Evolutionary conservation across 2,797 vertebrate species (phyloP).

Genomic region (Alauda arvensis): DNA sequence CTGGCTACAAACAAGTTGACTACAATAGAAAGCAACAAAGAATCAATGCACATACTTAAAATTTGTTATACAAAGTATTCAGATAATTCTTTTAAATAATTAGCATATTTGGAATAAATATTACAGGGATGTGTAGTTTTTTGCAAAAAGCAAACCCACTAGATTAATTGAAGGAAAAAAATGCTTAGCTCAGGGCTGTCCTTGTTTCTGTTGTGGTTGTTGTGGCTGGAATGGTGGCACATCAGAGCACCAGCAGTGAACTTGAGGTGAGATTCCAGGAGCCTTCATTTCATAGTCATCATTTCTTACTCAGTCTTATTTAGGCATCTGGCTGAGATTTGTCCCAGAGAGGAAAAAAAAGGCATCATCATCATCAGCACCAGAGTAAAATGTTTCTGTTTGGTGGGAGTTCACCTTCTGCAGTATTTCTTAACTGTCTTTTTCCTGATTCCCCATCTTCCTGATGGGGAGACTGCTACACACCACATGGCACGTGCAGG

Average conservation of each 20-base stretch:
- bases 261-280: not conserved
- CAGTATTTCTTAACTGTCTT: not conserved
- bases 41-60: not conserved
- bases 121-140: not conserved
- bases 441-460: not conserved
- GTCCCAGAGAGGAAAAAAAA: not conserved
- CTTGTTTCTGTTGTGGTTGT: not conserved
- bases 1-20: not conserved
- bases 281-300: not conserved
- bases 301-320: not conserved
- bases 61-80: not conserved
- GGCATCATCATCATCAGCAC: not conserved
- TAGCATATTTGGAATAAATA: not conserved
- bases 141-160: not conserved
- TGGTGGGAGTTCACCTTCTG: not conserved
- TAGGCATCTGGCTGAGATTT: not conserved
- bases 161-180: not conserved
- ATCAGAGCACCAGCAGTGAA: not conserved
- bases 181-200: not conserved
- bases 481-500: fast-evolving
- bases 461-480: not conserved
- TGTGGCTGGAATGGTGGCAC: not conserved
- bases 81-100: not conserved
- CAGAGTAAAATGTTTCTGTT: not conserved
- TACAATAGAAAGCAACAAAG: not conserved